Evolutionary conservation across 2,113 vertebrate genomes (phyloP).

Genomic region (Phocoena sinus): DNA sequence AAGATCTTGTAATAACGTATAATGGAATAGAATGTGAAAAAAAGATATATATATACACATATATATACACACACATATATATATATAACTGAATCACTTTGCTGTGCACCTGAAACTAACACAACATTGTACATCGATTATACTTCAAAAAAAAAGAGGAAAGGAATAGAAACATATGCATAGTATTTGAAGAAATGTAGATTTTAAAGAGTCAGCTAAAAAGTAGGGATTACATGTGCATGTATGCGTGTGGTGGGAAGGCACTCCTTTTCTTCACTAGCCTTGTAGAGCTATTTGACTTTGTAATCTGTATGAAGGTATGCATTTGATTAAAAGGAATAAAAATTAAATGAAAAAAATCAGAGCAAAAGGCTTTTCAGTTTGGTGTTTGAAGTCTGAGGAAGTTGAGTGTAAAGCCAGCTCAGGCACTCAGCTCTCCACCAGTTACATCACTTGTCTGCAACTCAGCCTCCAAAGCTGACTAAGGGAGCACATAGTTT

Average conservation of each 20-base stretch:
- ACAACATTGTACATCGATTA: neutral
- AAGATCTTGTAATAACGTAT: too few relatives aligned
- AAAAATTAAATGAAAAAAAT: neutral
- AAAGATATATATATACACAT: rapidly evolving
- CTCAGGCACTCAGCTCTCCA: neutral
- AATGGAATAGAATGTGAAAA: too few relatives aligned
- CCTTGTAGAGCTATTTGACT: neutral
- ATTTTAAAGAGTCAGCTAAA: neutral
- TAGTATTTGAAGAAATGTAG: neutral
- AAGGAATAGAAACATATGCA: neutral
- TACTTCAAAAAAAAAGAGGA: neutral
- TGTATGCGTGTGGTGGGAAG: neutral
- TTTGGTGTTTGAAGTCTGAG: neutral
- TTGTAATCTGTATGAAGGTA: neutral
- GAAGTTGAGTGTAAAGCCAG: neutral
- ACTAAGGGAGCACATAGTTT: neutral
- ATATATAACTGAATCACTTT: too few relatives aligned
- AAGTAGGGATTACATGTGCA: neutral
- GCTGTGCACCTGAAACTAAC: neutral
- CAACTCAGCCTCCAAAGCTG: neutral
- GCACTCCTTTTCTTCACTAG: neutral
- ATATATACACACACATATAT: too few relatives aligned
- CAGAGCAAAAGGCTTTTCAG: neutral
- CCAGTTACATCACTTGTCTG: neutral
- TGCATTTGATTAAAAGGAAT: neutral